A percentile compares a stretch with the other conserved stretches of the same genome.
Conservation (phyloP, 1,140 invertebrate species). For the Neodiprion pinetum region DNA sequence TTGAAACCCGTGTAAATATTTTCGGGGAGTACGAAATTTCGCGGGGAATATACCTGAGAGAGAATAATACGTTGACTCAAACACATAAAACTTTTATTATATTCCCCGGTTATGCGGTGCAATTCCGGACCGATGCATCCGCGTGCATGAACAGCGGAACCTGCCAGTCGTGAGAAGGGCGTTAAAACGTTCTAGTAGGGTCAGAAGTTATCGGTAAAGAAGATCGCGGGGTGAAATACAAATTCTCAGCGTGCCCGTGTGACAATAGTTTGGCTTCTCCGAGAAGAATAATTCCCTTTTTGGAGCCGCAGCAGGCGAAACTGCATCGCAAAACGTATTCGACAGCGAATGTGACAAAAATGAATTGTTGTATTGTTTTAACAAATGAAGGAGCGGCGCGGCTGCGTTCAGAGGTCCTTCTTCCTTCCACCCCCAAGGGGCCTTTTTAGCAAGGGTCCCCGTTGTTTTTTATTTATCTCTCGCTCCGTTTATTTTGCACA, state of each 20-base stretch:
- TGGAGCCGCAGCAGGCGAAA: background rate
- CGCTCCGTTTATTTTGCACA: constrained; percentile 9
- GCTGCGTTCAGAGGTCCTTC: background rate
- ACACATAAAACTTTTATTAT: too few relatives aligned
- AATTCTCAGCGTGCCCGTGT: background rate
- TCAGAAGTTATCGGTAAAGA: background rate
- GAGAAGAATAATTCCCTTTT: background rate
- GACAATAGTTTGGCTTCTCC: background rate
- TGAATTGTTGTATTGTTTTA: constrained; percentile 61
- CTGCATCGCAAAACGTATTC: constrained; percentile 50
- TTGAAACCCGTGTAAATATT: too few relatives aligned
- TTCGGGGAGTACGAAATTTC: too few relatives aligned
- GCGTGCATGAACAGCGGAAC: background rate
- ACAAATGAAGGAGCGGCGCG: constrained; percentile 54
- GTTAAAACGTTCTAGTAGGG: constrained; percentile 10
- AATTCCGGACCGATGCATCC: too few relatives aligned
- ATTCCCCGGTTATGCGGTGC: too few relatives aligned
- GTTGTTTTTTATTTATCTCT: constrained; percentile 14
- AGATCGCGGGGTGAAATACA: constrained; percentile 1
- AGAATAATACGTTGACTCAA: too few relatives aligned
- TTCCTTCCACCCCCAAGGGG: constrained; percentile 11
- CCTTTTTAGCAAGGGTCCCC: constrained; percentile 16
- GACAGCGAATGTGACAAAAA: constrained; percentile 56
- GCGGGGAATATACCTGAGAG: too few relatives aligned
- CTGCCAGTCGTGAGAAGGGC: constrained; percentile 3